Evolutionary conservation across 2,797 vertebrate genomes (phyloP).

Genomic region (Hemibagrus guttatus): DNA sequence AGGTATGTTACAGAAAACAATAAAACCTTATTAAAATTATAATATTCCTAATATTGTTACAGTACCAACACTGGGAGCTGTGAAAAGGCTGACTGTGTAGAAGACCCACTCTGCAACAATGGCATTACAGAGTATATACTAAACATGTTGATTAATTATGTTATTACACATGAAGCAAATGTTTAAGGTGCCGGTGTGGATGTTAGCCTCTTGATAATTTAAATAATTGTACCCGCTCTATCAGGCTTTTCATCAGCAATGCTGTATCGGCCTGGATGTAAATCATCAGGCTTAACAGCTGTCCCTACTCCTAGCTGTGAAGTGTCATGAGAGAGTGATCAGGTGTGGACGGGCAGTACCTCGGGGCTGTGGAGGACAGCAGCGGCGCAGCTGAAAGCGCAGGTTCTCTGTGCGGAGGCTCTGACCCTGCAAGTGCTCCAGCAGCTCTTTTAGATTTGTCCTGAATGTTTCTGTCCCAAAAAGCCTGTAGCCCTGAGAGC

Average conservation of each 20-base stretch:
- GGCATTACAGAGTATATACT: not conserved
- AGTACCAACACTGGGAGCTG: not conserved
- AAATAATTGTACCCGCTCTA: not conserved
- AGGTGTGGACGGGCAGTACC: conserved; percentile 68
- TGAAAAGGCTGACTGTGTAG: conserved; percentile 15
- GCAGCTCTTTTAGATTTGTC: conserved; percentile 81
- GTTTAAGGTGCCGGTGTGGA: no score
- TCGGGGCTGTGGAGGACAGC: conserved; percentile 94
- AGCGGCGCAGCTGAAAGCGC: conserved; percentile 86
- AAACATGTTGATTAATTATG: not conserved
- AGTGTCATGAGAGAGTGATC: not conserved
- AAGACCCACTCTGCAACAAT: not conserved
- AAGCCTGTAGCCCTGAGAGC: conserved; percentile 75
- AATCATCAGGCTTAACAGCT: conserved; percentile 14
- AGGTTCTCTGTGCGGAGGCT: conserved; percentile 91
- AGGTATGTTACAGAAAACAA: not conserved
- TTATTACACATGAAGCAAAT: not conserved
- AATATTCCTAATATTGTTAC: not conserved
- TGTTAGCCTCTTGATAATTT: not conserved
- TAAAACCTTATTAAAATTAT: not conserved
- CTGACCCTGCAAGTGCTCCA: conserved; percentile 90
- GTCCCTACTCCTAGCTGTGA: conserved; percentile 1
- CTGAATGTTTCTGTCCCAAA: conserved; percentile 82
- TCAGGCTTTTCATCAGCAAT: not conserved
- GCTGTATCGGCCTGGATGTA: not conserved